These are phyloP conservation scores for Xestia xanthographa DNA, from an alignment of 2,888 invertebrate species.

Conservation along the genomic window DNA sequence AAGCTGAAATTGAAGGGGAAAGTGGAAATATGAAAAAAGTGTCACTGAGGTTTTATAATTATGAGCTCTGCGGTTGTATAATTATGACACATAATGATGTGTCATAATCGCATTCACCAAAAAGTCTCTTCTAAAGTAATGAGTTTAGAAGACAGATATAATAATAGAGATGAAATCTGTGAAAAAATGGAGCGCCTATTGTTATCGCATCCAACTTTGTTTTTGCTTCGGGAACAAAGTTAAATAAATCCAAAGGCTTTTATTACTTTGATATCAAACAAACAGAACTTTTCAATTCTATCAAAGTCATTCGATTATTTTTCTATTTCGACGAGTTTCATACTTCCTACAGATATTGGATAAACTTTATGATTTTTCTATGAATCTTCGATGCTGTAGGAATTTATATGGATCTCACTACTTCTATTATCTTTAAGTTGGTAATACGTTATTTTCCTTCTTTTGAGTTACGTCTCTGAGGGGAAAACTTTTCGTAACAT, in stretches of 20 bases:
- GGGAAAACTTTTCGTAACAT: constrained; percentile 48
- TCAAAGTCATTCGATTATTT: constrained; percentile 38
- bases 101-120: no score
- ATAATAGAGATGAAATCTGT: not conserved
- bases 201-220: constrained; percentile 21
- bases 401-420: constrained; percentile 32
- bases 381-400: constrained; percentile 59
- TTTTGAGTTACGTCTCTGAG: constrained; percentile 1
- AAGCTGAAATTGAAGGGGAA: constrained; percentile 8
- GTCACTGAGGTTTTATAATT: constrained; percentile 27
- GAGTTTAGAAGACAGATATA: not conserved
- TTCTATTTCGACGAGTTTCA: constrained; percentile 39
- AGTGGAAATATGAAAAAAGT: constrained; percentile 15
- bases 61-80: constrained; percentile 9
- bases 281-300: constrained; percentile 52
- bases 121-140: not conserved
- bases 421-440: not conserved
- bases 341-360: constrained; percentile 43
- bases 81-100: constrained; percentile 16
- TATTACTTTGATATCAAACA: constrained; percentile 33
- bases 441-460: constrained; percentile 17
- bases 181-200: not conserved
- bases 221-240: constrained; percentile 19
- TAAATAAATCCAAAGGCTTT: constrained; percentile 25
- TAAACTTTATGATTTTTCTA: constrained; percentile 59